phyloP scores from a whole-genome alignment of 2,888 invertebrate species.

The Leptogaster cylindrica region DNA sequence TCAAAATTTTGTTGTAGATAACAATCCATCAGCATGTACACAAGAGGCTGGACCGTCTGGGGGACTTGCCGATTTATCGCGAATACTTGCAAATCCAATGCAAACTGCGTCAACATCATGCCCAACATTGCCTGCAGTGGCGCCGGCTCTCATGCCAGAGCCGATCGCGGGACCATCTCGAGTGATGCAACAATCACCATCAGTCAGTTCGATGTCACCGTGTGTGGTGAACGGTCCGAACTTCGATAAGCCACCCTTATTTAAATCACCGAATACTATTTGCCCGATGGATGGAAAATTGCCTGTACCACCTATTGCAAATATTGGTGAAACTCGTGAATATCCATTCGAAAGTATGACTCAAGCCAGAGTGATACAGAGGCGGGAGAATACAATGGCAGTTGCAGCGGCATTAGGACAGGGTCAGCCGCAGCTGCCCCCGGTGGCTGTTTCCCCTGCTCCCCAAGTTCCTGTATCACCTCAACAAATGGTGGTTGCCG shows the following conservation, averaged over 20 bases:
- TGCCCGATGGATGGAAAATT: conserved; percentile 82
- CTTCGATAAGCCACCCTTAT: conserved; percentile 56
- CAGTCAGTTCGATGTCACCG: conserved; percentile 44
- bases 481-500: conserved; percentile 22
- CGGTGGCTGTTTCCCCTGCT: background rate
- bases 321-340: conserved; percentile 63
- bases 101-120: conserved; percentile 45
- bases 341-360: conserved; percentile 94
- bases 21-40: conserved; percentile 53
- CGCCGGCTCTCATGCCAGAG: conserved; percentile 1
- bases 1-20: conserved; percentile 46
- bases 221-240: conserved; percentile 45
- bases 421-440: conserved; percentile 42
- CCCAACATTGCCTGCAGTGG: conserved; percentile 30
- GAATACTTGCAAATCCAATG: conserved; percentile 49
- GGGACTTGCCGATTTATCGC: conserved; percentile 52
- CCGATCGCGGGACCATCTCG: conserved; percentile 10
- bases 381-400: conserved; percentile 70
- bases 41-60: conserved; percentile 55
- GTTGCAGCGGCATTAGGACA: conserved; percentile 49
- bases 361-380: conserved; percentile 83
- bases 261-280: conserved; percentile 86
- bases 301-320: conserved; percentile 65
- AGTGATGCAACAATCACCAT: conserved; percentile 43
- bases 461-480: conserved; percentile 9